Evolutionary conservation across 30 jellyfish, hydroid and myxozoan species (phyloP).

Genomic region (Turritopsis dohrnii): DNA sequence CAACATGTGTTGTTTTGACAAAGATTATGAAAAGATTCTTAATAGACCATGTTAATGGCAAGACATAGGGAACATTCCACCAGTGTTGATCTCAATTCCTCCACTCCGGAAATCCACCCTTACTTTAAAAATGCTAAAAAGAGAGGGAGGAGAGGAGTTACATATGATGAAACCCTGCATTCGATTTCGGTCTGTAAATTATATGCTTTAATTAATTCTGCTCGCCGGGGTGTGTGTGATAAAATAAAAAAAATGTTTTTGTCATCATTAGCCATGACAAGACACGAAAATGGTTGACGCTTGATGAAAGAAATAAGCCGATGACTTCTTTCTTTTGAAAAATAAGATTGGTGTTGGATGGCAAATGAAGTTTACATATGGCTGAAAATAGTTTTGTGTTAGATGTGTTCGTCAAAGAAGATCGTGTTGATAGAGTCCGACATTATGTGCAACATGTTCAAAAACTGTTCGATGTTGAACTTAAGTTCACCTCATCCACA

Average conservation of each 20-base stretch:
- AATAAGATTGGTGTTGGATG: not conserved
- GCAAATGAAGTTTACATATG: slow-evolving; percentile 18
- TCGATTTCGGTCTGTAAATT: slow-evolving; percentile 9
- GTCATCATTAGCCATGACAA: not conserved
- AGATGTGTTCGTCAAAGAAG: slow-evolving; percentile 82
- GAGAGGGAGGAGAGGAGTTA: not conserved
- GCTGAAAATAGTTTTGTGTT: slow-evolving; percentile 57
- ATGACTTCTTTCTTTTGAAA: not conserved
- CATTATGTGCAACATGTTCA: slow-evolving; percentile 56
- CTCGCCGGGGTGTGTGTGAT: slow-evolving; percentile 18
- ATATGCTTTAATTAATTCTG: not conserved
- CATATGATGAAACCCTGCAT: not conserved
- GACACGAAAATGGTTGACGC: not conserved
- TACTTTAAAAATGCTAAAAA: not conserved
- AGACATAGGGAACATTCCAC: not conserved
- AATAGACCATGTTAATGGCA: not conserved
- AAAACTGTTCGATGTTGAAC: slow-evolving; percentile 73
- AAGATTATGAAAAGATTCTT: not conserved
- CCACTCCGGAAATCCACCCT: not conserved
- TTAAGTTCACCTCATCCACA: slow-evolving; percentile 55
- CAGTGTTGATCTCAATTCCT: not conserved
- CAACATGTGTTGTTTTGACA: not conserved
- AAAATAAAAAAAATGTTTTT: not conserved
- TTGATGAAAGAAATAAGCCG: not conserved
- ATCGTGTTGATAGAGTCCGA: slow-evolving; percentile 84